Base-by-base conservation (phyloP, 2,113 vertebrate genomes). In the Ophthalmolycus amberensis region DNA sequence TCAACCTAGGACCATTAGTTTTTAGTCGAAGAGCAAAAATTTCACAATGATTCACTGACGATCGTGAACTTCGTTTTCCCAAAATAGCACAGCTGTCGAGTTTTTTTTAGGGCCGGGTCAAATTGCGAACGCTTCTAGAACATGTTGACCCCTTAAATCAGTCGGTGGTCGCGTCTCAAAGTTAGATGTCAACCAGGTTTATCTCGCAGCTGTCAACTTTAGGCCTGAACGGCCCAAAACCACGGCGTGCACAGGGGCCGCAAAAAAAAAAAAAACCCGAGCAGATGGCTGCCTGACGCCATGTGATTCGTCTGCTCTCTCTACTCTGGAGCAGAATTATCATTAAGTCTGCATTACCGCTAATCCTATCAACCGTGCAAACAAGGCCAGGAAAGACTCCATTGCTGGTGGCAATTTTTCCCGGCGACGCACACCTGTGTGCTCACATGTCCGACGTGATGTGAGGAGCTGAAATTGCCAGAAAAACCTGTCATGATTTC, bases 291-390 rank as follows among this genome's bases (percentile, higher is more conserved):
- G 38, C 10, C 9, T 6, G 40, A 40, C 12, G 20, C 38, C 72
- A 34, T 69, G 80, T 65, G 73, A 78, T 42, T 34, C 10, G 11
- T 18, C 62, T 60, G 37, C 63, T 42, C 34, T 25, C 48, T 32
- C 18, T 10, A 8, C 22, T 60, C 64, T 14, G 32, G 34, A 68
- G 77, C 54, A 27, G 29, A 87, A 65, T 71, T 67, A 86, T 70
- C 78, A 74, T 48, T 29, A 59, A 15, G 59, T 72, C 62, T 59
- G 59, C 71, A 54, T 62, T 80, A 71, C 85, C 60, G 27, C 27
- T 80, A 76, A 86, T 81, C 68, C 67, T 59, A 66, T 82, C 75
- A 79, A 42, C 5, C 29, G 75, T 74, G 50, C 66, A 74, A 71
- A 74, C 63, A 77, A 68, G 50, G 81, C 48, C 50, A 6, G 65